Conservation (phyloP, 2,113 vertebrate species). For the Dicentrarchus labrax region DNA sequence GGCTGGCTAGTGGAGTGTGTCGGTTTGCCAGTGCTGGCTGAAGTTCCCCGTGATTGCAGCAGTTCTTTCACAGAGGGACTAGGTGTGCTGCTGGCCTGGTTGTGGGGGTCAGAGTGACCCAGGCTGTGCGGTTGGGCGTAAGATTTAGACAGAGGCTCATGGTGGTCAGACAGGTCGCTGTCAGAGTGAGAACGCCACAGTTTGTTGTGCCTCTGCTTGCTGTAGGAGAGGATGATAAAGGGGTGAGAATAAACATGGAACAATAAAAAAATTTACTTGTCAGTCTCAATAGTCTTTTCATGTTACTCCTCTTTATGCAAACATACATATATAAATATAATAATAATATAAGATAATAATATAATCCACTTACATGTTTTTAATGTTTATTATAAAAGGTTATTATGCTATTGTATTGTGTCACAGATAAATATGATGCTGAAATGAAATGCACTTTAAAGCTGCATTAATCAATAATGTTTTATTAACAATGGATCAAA, state of each 20-base stretch:
- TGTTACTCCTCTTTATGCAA: not conserved
- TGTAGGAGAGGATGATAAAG: conserved; percentile 72
- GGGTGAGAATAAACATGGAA: not conserved
- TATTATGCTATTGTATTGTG: not conserved
- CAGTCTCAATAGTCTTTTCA: not conserved
- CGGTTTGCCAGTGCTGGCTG: conserved; percentile 30
- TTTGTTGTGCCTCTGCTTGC: conserved; percentile 94
- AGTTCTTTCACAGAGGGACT: conserved; percentile 90
- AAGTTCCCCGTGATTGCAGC: conserved; percentile 73
- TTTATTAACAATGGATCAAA: not conserved
- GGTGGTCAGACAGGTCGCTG: conserved; percentile 94
- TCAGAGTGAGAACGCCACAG: conserved; percentile 97
- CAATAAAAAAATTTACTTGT: too few relatives aligned
- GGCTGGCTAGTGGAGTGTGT: conserved; percentile 62
- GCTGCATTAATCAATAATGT: not conserved
- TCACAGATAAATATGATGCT: not conserved
- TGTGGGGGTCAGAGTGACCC: conserved; percentile 82
- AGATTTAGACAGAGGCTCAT: conserved; percentile 86
- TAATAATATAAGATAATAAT: too few relatives aligned
- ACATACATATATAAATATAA: not conserved
- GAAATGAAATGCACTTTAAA: not conserved
- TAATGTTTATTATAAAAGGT: too few relatives aligned
- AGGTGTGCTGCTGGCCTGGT: conserved; percentile 87
- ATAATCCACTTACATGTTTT: not conserved
- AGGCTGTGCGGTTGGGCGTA: conserved; percentile 74